Percentiles rank a stretch among this genome's conserved stretches.
phyloP scores from a whole-genome alignment of 2,888 invertebrate species.

The Nysson spinosus region DNA sequence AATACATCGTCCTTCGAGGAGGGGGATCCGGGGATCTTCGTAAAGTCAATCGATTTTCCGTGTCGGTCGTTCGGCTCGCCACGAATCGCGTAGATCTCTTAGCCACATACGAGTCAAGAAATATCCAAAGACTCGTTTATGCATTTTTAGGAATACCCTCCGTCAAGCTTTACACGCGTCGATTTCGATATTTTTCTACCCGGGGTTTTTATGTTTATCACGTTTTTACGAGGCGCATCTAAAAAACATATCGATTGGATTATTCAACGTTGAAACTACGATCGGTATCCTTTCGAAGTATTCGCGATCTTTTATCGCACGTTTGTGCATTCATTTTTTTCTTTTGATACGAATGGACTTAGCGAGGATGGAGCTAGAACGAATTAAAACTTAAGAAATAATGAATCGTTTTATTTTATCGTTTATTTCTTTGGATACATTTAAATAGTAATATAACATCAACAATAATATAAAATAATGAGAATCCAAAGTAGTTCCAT shows the following conservation, averaged over 20 bases:
- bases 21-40: constrained; percentile 12
- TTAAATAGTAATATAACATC: too few species aligned
- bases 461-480: too few species aligned
- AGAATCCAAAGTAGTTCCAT: too few species aligned
- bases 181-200: constrained; percentile 3
- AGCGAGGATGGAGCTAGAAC: too few species aligned
- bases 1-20: constrained; percentile 11
- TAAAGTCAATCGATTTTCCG: constrained; percentile 26
- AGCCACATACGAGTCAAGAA: constrained; percentile 4
- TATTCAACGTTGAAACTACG: background rate
- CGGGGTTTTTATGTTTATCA: background rate
- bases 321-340: too few species aligned
- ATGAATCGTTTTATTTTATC: too few species aligned
- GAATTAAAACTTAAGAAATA: too few species aligned
- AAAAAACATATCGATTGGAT: background rate
- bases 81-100: background rate
- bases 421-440: too few species aligned
- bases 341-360: too few species aligned
- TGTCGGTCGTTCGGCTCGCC: constrained; percentile 1
- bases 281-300: background rate
- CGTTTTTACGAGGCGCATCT: background rate
- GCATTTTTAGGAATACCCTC: too few species aligned
- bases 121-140: constrained; percentile 22
- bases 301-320: too few species aligned
- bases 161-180: background rate